Percentiles rank a stretch among this genome's conserved stretches.
Evolutionary conservation across 2,888 invertebrate genomes (phyloP).

Genomic region (Argyresthia albistria): DNA sequence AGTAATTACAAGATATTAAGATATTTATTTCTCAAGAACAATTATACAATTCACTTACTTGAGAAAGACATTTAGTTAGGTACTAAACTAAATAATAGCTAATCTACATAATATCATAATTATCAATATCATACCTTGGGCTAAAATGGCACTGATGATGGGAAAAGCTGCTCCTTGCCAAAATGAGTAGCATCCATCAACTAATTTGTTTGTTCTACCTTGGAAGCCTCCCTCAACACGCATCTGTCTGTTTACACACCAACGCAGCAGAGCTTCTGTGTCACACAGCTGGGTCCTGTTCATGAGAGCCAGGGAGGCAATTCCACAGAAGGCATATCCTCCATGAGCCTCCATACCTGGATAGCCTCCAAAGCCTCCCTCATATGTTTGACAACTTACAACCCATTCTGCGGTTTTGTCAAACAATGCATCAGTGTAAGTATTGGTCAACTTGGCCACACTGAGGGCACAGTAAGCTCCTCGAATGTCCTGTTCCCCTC

Average conservation of each 20-base stretch:
- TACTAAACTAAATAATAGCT: neutral
- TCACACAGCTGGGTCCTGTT: constrained; percentile 83
- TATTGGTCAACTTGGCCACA: constrained; percentile 89
- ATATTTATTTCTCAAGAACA: too few species aligned
- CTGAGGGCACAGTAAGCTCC: constrained; percentile 97
- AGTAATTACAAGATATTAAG: neutral
- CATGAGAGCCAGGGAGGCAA: constrained; percentile 90
- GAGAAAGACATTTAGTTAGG: too few species aligned
- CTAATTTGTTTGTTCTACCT: constrained; percentile 97
- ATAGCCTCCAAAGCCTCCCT: constrained; percentile 96
- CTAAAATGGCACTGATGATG: constrained; percentile 83
- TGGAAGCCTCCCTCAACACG: constrained; percentile 96
- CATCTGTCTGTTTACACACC: constrained; percentile 95
- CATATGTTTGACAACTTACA: constrained; percentile 96
- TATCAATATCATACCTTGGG: constrained; percentile 38
- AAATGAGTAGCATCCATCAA: constrained; percentile 99
- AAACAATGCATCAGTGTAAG: constrained; percentile 83
- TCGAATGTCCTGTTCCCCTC: constrained; percentile 94
- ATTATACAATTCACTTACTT: too few species aligned
- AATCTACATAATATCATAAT: neutral
- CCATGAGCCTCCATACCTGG: constrained; percentile 97
- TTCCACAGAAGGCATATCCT: constrained; percentile 98
- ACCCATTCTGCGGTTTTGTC: constrained; percentile 94
- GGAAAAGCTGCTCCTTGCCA: constrained; percentile 98
- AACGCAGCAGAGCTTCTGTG: constrained; percentile 82